These are phyloP conservation scores for Denticeps clupeoides DNA, from an alignment of 2,797 vertebrate genomes.

Conservation along the genomic window DNA sequence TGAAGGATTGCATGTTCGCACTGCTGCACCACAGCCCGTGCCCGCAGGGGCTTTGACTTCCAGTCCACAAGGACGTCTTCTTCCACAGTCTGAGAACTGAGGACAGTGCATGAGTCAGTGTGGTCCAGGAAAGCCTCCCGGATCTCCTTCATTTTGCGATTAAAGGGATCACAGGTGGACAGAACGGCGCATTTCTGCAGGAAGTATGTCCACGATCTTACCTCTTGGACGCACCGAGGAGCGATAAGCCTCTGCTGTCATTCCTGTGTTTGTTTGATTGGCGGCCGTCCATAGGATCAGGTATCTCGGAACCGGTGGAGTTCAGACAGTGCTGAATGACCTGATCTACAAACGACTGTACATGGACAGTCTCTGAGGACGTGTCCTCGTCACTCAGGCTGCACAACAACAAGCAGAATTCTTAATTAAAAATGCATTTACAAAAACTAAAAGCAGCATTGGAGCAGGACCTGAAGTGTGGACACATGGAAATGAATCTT, in stretches of 20 bases:
- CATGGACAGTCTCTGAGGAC: constrained; percentile 5
- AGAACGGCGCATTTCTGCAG: too few relatives aligned
- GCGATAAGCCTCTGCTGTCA: not conserved
- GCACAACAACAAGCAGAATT: not conserved
- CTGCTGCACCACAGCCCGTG: constrained; percentile 44
- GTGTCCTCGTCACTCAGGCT: too few relatives aligned
- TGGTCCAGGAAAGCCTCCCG: too few relatives aligned
- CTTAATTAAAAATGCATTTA: not conserved
- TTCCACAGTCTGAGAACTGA: too few relatives aligned
- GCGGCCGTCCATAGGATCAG: not conserved
- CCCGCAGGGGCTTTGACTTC: constrained; percentile 22
- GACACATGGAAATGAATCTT: too few relatives aligned
- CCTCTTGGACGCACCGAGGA: not conserved
- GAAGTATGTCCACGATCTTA: too few relatives aligned
- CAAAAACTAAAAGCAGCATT: too few relatives aligned
- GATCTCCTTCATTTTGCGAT: too few relatives aligned
- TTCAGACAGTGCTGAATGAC: constrained; percentile 9
- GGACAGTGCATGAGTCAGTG: too few relatives aligned
- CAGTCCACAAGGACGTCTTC: not conserved
- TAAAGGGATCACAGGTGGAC: too few relatives aligned
- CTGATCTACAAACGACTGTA: constrained; percentile 6
- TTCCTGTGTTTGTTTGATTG: not conserved
- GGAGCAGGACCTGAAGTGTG: too few relatives aligned
- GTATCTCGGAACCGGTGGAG: too few relatives aligned
- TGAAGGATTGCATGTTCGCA: constrained; percentile 41